Evolutionary conservation across 2,888 invertebrate species (phyloP).

Genomic region (Leptinotarsa haldemani): DNA sequence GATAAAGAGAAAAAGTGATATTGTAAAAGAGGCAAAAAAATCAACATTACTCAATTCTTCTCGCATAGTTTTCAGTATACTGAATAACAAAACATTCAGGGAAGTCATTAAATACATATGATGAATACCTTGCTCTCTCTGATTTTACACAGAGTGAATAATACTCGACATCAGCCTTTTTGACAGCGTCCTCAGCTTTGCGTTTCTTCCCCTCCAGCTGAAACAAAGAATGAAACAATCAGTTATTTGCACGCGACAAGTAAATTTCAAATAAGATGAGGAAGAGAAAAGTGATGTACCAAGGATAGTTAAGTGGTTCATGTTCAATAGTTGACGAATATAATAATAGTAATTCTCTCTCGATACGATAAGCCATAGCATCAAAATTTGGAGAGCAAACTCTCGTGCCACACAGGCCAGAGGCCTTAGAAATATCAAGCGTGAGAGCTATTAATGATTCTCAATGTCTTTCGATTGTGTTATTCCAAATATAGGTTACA

Average conservation of each 20-base stretch:
- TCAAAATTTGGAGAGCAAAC: too few species aligned
- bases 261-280: neutral
- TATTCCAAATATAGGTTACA: too few species aligned
- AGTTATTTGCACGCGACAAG: constrained; percentile 6
- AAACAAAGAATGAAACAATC: constrained; percentile 39
- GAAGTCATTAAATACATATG: neutral
- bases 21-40: too few species aligned
- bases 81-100: neutral
- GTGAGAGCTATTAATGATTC: too few species aligned
- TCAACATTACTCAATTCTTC: too few species aligned
- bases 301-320: neutral
- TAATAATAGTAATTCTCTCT: neutral
- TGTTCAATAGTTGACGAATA: neutral
- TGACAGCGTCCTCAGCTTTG: constrained; percentile 90
- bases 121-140: constrained; percentile 81
- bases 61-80: too few species aligned
- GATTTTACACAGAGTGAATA: constrained; percentile 91
- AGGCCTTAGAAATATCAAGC: too few species aligned
- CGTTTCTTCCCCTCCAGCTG: constrained; percentile 88
- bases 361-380: too few species aligned
- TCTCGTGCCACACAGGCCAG: too few species aligned
- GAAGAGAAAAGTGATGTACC: neutral
- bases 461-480: too few species aligned
- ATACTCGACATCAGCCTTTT: constrained; percentile 93
- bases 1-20: too few species aligned